Percentiles rank a stretch among this genome's conserved stretches.
Conservation (phyloP, 2,888 invertebrate species). For the Galeruca laticollis region DNA sequence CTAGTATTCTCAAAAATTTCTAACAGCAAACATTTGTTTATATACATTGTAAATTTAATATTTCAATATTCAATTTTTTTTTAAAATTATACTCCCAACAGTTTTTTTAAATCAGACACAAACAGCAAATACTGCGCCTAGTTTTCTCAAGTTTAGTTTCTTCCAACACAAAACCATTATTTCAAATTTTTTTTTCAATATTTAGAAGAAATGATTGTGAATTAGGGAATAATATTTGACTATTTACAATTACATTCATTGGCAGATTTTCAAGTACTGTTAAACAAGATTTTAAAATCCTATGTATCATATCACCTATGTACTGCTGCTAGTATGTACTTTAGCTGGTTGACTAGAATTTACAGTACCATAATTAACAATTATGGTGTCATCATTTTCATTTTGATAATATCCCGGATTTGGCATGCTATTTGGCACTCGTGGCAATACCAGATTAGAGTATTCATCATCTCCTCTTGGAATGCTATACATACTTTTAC, state of each 20-base stretch:
- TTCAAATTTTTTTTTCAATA: too few relatives aligned
- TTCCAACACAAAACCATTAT: too few relatives aligned
- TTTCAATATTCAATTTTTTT: too few relatives aligned
- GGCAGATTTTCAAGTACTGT: not conserved
- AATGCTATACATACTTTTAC: slow-evolving; percentile 82
- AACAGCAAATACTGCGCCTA: too few relatives aligned
- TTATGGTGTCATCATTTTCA: slow-evolving; percentile 57
- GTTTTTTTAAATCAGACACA: too few relatives aligned
- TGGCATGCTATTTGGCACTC: slow-evolving; percentile 59
- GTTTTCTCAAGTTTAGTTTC: too few relatives aligned
- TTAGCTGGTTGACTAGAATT: slow-evolving; percentile 52
- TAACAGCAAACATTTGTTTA: too few relatives aligned
- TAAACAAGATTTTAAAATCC: slow-evolving; percentile 1
- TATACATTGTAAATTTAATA: too few relatives aligned
- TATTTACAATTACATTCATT: not conserved
- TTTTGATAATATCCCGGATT: slow-evolving; percentile 59
- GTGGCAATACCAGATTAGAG: slow-evolving; percentile 58
- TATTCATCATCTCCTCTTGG: slow-evolving; percentile 76
- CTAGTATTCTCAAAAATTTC: too few relatives aligned
- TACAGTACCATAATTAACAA: slow-evolving; percentile 62
- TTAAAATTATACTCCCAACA: too few relatives aligned
- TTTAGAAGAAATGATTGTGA: too few relatives aligned
- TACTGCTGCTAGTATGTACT: slow-evolving; percentile 34
- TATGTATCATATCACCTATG: slow-evolving; percentile 16
- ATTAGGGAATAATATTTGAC: too few relatives aligned